Conservation (phyloP, 2,113 vertebrate genomes). For the Embiotoca jacksoni region DNA sequence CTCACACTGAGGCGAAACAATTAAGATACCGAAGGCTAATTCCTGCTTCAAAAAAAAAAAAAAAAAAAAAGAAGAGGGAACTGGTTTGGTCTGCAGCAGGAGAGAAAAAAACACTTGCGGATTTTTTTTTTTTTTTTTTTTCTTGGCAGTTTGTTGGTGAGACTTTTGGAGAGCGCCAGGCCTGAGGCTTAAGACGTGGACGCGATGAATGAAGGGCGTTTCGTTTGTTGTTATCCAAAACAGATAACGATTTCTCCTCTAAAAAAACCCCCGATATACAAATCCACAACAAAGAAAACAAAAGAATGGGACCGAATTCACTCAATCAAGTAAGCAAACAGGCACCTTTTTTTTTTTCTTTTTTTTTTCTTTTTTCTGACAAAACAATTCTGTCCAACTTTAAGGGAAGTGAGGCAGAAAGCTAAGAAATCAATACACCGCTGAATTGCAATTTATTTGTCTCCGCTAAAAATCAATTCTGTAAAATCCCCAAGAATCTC, state of each 20-base stretch:
- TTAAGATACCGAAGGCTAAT: conserved; percentile 33
- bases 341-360: background rate
- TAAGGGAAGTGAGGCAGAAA: background rate
- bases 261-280: background rate
- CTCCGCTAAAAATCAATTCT: conserved; percentile 26
- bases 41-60: conserved; percentile 12
- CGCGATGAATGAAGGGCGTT: background rate
- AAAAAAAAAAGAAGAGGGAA: background rate
- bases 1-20: conserved; percentile 47
- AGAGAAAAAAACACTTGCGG: background rate
- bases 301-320: background rate
- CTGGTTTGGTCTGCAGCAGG: conserved; percentile 16
- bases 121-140: background rate
- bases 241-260: background rate
- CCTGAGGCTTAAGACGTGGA: background rate
- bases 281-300: background rate
- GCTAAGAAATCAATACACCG: conserved; percentile 18
- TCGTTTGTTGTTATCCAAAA: background rate
- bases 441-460: conserved; percentile 14
- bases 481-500: background rate
- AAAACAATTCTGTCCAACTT: conserved; percentile 8
- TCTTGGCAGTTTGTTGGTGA: background rate
- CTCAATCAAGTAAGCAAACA: background rate
- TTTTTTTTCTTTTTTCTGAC: background rate
- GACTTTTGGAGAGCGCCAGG: background rate